These are phyloP conservation scores for Atherinosoma microstoma DNA, from an alignment of 2,797 vertebrate species.

Conservation along the genomic window DNA sequence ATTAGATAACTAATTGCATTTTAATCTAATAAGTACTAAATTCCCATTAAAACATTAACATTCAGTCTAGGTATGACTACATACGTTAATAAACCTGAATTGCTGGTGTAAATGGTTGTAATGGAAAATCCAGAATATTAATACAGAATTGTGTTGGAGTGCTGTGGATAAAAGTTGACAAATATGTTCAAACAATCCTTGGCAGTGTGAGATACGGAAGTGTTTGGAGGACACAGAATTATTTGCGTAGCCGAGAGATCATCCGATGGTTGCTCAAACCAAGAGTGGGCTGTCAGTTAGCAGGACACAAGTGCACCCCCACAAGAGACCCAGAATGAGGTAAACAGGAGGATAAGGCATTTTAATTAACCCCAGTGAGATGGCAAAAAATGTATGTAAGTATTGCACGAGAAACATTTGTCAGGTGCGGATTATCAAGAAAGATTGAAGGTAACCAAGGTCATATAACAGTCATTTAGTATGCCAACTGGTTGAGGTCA, in stretches of 20 bases:
- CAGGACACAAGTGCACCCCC: slow-evolving; percentile 26
- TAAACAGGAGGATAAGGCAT: slow-evolving; percentile 32
- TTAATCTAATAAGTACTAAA: slow-evolving; percentile 4
- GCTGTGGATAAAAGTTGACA: slow-evolving; percentile 40
- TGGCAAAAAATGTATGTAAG: slow-evolving; percentile 5
- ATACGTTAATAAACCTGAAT: not conserved
- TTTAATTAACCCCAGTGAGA: slow-evolving; percentile 62
- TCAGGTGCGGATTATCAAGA: slow-evolving; percentile 7
- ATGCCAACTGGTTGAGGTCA: slow-evolving; percentile 31
- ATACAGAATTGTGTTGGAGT: slow-evolving; percentile 16
- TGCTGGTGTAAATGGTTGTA: not conserved
- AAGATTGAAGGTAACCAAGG: slow-evolving; percentile 10
- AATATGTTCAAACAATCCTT: slow-evolving; percentile 65
- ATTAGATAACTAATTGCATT: slow-evolving; percentile 8
- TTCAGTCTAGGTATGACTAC: not conserved
- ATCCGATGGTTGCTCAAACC: slow-evolving; percentile 60
- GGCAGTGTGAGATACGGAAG: slow-evolving; percentile 60
- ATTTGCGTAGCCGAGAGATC: slow-evolving; percentile 74
- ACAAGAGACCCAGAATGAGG: slow-evolving; percentile 27
- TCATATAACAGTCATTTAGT: slow-evolving; percentile 19
- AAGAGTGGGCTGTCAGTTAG: slow-evolving; percentile 37
- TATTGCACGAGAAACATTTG: slow-evolving; percentile 11
- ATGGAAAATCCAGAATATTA: slow-evolving; percentile 19
- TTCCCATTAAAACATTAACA: slow-evolving; percentile 1
- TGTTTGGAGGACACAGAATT: slow-evolving; percentile 56